Base-by-base conservation (phyloP, 2,113 vertebrate species). In the Larimichthys polyactis region DNA sequence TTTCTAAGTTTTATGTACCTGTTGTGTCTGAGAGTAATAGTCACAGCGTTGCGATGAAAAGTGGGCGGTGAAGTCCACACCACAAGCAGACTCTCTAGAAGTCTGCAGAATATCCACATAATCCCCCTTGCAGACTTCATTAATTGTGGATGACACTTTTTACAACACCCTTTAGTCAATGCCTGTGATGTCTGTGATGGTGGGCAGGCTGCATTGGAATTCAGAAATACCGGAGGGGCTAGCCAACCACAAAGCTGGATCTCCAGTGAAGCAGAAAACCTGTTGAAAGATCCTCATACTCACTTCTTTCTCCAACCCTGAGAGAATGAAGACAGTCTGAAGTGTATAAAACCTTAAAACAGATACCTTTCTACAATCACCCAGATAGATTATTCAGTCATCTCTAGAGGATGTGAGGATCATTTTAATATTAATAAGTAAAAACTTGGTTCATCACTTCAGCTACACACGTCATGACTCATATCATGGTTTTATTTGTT, bases 111-210 rank as follows among this genome's bases (percentile, higher is more conserved):
- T 48, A 43, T 67, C 55, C 22, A 58, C 24, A 16, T 58, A 14
- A 57, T 11, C 52, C 20, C n/a, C 22, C 22, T 14, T 55, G 52
- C n/a, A 5, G 52, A 55, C 54, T 57, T 57, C 54, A 58, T 29
- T 24, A 29, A 59, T 59, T 59, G 67, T 32, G 69, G 36, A 58
- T 79, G 44, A 46, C 9, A 46, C 19, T 68, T 72, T 68, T 64
- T 29, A 24, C 49, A 43, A 29, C 54, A 22, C 5, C 74, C 57
- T 19, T 24, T n/a, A 48, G 11, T 4, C 36, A 40, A 40, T 40
- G 36, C 36, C 36, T 8, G 36, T 43, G 16, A 64, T 48, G 59
- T 32, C 8, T 29, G 40, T 19, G n/a, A 20, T 27, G 24, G 52
- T 14, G 43, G 52, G 11, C 17, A 10, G 59, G 20, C 10, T 48